These are phyloP conservation scores for Trichogramma evanescens DNA, from an alignment of 2,888 invertebrate genomes.

Conservation along the genomic window DNA sequence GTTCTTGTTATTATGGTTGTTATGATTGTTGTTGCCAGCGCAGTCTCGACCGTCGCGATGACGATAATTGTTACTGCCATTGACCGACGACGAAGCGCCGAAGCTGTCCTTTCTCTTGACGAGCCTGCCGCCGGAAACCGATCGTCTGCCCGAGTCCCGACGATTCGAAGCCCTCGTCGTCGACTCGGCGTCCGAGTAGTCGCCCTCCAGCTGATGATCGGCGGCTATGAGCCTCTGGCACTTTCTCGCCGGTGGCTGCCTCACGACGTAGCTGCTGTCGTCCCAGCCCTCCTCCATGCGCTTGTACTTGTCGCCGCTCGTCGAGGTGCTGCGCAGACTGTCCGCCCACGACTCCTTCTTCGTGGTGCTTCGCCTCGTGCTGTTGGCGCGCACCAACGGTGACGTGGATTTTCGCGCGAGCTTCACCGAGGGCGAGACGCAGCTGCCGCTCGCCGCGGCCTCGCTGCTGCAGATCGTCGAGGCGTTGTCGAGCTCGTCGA, in stretches of 20 bases:
- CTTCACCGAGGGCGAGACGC: neutral
- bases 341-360: constrained; percentile 39
- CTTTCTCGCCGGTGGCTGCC: constrained; percentile 36
- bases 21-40: no score
- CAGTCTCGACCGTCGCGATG: no score
- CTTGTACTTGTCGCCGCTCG: constrained; percentile 30
- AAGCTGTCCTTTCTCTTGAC: constrained; percentile 12
- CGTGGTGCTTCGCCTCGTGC: constrained; percentile 6
- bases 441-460: constrained; percentile 8
- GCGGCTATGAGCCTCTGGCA: constrained; percentile 40
- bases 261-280: constrained; percentile 39
- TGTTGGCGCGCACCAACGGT: constrained; percentile 12
- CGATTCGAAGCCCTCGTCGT: constrained; percentile 1
- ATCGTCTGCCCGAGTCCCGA: constrained; percentile 4
- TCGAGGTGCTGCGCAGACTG: constrained; percentile 31
- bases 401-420: constrained; percentile 6
- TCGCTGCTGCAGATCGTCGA: constrained; percentile 10
- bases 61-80: neutral
- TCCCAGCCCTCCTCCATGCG: constrained; percentile 40
- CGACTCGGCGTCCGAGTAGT: constrained; percentile 2
- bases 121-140: constrained; percentile 16
- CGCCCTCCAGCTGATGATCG: constrained; percentile 26
- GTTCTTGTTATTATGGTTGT: no score
- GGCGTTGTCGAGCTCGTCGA: constrained; percentile 31
- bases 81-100: neutral